A percentile compares a stretch with the other conserved stretches of the same genome.
phyloP scores from a whole-genome alignment of 2,797 vertebrate species.

The Sebastes nivosus region DNA sequence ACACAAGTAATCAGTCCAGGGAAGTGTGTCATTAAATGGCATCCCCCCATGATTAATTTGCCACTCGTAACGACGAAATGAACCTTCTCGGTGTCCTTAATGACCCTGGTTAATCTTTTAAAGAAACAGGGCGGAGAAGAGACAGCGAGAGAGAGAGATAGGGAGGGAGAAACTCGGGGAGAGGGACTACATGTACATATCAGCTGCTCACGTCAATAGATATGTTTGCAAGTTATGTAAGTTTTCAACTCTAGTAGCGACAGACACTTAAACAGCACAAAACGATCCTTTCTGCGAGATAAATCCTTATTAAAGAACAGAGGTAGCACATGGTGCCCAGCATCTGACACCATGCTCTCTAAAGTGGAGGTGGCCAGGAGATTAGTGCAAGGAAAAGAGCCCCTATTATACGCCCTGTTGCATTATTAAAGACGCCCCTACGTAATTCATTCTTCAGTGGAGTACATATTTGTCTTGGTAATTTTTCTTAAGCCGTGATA shows the following conservation, averaged over 20 bases:
- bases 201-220: conserved; percentile 3
- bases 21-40: conserved; percentile 89
- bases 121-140: conserved; percentile 68
- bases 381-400: conserved; percentile 73
- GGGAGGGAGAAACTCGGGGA: neutral
- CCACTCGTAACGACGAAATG: conserved; percentile 85
- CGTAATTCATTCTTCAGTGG: conserved; percentile 80
- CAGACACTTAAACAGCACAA: conserved; percentile 32
- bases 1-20: conserved; percentile 88
- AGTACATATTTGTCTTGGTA: conserved; percentile 88
- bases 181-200: conserved; percentile 13
- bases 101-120: conserved; percentile 86
- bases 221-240: conserved; percentile 38
- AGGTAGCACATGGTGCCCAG: conserved; percentile 73
- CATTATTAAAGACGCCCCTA: conserved; percentile 82
- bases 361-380: conserved; percentile 72
- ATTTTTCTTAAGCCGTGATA: conserved; percentile 81
- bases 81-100: conserved; percentile 86
- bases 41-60: conserved; percentile 90
- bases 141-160: conserved; percentile 18
- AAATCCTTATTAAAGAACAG: conserved; percentile 66
- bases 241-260: conserved; percentile 33
- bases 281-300: conserved; percentile 34
- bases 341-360: conserved; percentile 70
- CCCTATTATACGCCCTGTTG: conserved; percentile 78